Percentiles rank a stretch among this genome's conserved stretches.
These are phyloP conservation scores for Leucoraja erinaceus DNA, from an alignment of 2,113 vertebrate species.

Conservation along the genomic window DNA sequence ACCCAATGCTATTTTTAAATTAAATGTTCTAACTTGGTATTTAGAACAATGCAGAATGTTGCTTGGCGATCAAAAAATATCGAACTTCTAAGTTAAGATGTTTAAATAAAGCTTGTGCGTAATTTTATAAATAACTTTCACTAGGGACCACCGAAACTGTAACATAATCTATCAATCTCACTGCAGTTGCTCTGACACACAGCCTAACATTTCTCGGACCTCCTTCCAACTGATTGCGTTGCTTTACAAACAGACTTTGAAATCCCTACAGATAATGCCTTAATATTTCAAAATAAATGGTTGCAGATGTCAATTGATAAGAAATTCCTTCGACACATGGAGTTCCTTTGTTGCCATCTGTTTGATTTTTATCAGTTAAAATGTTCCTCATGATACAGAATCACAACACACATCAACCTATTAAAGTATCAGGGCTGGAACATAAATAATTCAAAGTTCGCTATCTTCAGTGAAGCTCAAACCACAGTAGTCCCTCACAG, in stretches of 20 bases:
- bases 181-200: background rate
- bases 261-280: slow-evolving; percentile 30
- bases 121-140: background rate
- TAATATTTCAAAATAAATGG: slow-evolving; percentile 38
- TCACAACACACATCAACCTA: slow-evolving; percentile 11
- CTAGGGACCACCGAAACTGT: slow-evolving; percentile 23
- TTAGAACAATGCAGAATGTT: no score
- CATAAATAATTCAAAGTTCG: slow-evolving; percentile 32
- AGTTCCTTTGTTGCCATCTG: slow-evolving; percentile 36
- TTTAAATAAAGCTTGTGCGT: background rate
- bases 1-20: no score
- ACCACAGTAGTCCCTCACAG: slow-evolving; percentile 13
- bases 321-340: slow-evolving; percentile 36
- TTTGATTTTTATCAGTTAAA: slow-evolving; percentile 37
- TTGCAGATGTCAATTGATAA: slow-evolving; percentile 38
- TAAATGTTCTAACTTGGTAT: no score
- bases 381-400: slow-evolving; percentile 24
- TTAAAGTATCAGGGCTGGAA: slow-evolving; percentile 32
- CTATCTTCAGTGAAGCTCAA: slow-evolving; percentile 2
- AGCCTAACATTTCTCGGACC: slow-evolving; percentile 23
- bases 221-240: slow-evolving; percentile 23
- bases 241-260: slow-evolving; percentile 36
- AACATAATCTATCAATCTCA: slow-evolving; percentile 8
- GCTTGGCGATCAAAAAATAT: no score
- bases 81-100: no score